A percentile compares a stretch with the other conserved stretches of the same genome.
These are phyloP conservation scores for Conopomorpha cramerella DNA, from an alignment of 1,140 invertebrate genomes.

Conservation along the genomic window DNA sequence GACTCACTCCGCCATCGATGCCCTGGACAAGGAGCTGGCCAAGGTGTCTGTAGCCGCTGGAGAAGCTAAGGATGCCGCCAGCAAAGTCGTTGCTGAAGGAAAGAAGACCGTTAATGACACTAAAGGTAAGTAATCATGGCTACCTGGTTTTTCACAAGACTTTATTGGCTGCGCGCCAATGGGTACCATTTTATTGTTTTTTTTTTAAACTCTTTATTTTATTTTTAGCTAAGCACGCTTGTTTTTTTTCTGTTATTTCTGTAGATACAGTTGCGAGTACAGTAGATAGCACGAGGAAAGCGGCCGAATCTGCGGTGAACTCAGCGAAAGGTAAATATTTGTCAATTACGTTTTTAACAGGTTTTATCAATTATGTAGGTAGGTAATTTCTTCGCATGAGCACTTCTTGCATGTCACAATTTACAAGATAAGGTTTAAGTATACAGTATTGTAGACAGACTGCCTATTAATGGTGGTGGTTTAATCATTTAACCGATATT, in stretches of 20 bases:
- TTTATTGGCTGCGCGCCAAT: too few species aligned
- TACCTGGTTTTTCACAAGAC: too few species aligned
- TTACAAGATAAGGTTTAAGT: too few species aligned
- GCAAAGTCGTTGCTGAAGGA: slow-evolving; percentile 46
- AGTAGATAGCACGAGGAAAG: slow-evolving; percentile 42
- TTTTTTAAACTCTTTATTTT: background rate
- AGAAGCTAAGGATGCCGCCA: slow-evolving; percentile 45
- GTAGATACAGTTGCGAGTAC: slow-evolving; percentile 44
- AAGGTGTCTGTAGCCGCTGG: slow-evolving; percentile 50
- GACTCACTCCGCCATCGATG: slow-evolving; percentile 40
- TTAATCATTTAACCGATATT: too few species aligned
- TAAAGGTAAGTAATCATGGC: slow-evolving; percentile 49
- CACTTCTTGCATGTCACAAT: too few species aligned
- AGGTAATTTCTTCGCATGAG: too few species aligned
- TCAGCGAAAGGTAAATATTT: slow-evolving; percentile 30
- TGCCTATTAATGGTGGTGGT: too few species aligned
- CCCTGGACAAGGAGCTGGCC: slow-evolving; percentile 45
- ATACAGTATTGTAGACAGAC: too few species aligned
- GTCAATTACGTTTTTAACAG: background rate
- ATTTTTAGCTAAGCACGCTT: slow-evolving; percentile 3
- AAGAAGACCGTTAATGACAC: slow-evolving; percentile 53
- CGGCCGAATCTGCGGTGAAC: slow-evolving; percentile 30
- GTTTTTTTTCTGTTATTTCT: slow-evolving; percentile 13
- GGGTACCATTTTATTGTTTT: too few species aligned
- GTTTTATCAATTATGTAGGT: too few species aligned